Conservation (phyloP, 2,888 invertebrate genomes). For the Andrena haemorrhoa region DNA sequence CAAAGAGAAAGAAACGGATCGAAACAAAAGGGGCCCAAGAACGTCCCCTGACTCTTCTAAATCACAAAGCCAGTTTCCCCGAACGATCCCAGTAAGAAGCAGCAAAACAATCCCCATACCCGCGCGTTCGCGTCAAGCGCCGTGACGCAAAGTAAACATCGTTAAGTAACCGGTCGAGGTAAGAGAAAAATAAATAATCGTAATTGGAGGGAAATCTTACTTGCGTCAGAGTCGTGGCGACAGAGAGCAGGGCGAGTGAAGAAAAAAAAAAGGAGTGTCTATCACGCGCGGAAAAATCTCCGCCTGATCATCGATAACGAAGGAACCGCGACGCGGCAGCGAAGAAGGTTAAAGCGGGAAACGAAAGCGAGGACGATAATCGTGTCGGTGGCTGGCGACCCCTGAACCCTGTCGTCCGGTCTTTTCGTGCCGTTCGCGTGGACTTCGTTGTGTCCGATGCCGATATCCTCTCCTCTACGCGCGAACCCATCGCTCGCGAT, state of each 20-base stretch:
- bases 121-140: background rate
- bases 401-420: slow-evolving; percentile 80
- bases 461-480: slow-evolving; percentile 36
- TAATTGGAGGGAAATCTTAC: background rate
- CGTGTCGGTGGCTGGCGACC: slow-evolving; percentile 59
- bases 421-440: slow-evolving; percentile 51
- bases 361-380: slow-evolving; percentile 8
- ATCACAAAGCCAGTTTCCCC: no score
- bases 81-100: background rate
- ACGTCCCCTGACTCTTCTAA: no score
- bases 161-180: background rate
- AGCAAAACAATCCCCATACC: background rate
- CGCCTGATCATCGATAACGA: slow-evolving; percentile 10
- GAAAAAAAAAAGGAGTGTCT: background rate
- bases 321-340: background rate
- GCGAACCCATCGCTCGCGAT: slow-evolving; percentile 13
- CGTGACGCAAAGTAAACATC: background rate
- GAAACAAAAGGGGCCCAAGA: no score
- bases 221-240: background rate
- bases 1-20: no score
- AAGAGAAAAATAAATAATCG: background rate
- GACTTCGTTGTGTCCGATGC: slow-evolving; percentile 13
- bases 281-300: background rate
- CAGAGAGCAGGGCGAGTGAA: background rate
- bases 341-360: no score